These are phyloP conservation scores for Poecilobothrus nobilitatus DNA, from an alignment of 2,888 invertebrate species.

Conservation along the genomic window DNA sequence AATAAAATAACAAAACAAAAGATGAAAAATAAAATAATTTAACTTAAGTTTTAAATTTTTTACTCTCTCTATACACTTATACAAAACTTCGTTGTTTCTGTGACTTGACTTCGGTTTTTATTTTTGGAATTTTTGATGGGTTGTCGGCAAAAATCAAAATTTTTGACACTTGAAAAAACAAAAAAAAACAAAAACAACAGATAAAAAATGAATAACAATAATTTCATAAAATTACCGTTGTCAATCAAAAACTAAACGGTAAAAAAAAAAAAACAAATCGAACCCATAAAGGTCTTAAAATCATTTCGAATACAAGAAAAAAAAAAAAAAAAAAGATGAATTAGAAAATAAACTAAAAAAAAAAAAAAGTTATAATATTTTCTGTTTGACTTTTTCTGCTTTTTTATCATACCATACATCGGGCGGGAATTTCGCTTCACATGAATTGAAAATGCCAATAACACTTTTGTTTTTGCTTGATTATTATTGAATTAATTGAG, in stretches of 20 bases:
- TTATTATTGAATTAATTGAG: too few relatives aligned
- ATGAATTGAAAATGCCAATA: too few relatives aligned
- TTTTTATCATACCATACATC: neutral
- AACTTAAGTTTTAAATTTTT: too few relatives aligned
- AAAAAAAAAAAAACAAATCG: neutral
- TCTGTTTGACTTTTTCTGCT: neutral
- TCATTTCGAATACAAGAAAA: neutral
- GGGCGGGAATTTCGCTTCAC: too few relatives aligned
- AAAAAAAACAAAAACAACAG: neutral
- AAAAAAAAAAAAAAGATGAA: neutral
- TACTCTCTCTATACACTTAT: too few relatives aligned
- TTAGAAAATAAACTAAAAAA: neutral
- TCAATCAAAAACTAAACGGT: constrained; percentile 6
- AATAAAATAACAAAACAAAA: neutral
- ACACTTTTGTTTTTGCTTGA: too few relatives aligned
- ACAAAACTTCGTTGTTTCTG: too few relatives aligned
- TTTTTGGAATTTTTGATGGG: neutral
- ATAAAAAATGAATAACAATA: neutral
- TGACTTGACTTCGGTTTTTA: too few relatives aligned
- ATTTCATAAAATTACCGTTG: neutral
- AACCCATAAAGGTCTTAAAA: neutral
- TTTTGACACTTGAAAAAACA: constrained; percentile 1
- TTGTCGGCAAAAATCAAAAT: constrained; percentile 4
- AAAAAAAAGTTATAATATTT: too few relatives aligned
- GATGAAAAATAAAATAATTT: too few relatives aligned